Evolutionary conservation across 2,888 invertebrate species (phyloP).

Genomic region (Lymantria monacha): DNA sequence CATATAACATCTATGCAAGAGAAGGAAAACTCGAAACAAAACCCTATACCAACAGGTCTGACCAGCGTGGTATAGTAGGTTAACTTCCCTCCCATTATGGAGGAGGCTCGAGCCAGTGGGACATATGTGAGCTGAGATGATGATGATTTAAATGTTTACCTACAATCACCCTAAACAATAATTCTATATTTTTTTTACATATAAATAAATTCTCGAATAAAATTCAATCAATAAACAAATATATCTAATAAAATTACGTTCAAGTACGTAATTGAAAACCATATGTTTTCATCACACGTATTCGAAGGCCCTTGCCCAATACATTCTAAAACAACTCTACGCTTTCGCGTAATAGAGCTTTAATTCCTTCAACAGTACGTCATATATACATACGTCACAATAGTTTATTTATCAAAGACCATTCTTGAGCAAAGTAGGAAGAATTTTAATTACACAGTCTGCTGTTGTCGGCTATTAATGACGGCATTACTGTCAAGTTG

Average conservation of each 20-base stretch:
- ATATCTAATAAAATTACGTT: not conserved
- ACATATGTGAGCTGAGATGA: too few relatives aligned
- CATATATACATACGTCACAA: conserved; percentile 5
- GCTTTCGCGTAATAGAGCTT: not conserved
- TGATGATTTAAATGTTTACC: too few relatives aligned
- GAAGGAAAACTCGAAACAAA: too few relatives aligned
- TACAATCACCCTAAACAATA: too few relatives aligned
- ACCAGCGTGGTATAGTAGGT: too few relatives aligned
- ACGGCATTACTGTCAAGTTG: conserved; percentile 23
- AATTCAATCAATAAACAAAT: too few relatives aligned
- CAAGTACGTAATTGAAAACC: conserved; percentile 13
- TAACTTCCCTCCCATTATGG: too few relatives aligned
- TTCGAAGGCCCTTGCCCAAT: conserved; percentile 8
- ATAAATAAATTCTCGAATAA: too few relatives aligned
- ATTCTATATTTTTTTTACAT: not conserved
- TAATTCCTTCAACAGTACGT: not conserved
- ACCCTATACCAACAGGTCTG: too few relatives aligned
- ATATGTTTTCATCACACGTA: conserved; percentile 19
- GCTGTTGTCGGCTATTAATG: conserved; percentile 22
- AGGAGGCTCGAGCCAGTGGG: too few relatives aligned
- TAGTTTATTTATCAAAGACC: conserved; percentile 23
- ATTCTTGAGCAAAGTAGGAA: conserved; percentile 13
- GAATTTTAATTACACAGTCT: conserved; percentile 28
- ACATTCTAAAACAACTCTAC: conserved; percentile 4
- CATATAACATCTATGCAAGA: too few relatives aligned